These are phyloP conservation scores for Sorex maritimensis DNA, from an alignment of 2,797 vertebrate species.

Conservation along the genomic window DNA sequence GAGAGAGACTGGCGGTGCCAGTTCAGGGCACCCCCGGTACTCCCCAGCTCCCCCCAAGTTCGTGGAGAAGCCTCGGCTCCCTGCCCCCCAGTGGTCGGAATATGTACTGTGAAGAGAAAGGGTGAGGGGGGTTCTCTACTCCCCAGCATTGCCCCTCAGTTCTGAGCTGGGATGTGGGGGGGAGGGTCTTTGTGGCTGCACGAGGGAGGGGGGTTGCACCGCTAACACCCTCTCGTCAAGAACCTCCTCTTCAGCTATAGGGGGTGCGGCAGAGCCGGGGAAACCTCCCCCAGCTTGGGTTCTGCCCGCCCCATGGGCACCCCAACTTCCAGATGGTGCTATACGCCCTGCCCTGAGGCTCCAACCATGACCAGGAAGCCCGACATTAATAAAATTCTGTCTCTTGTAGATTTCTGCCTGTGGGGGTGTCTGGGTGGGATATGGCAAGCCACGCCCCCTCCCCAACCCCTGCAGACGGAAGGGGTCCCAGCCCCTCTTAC, in stretches of 20 bases:
- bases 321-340: conserved; percentile 78
- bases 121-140: conserved; percentile 58
- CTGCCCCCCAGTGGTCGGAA: conserved; percentile 70
- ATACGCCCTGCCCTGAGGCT: conserved; percentile 76
- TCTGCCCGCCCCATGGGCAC: background rate
- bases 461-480: too few relatives aligned
- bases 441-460: too few relatives aligned
- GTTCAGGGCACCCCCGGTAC: background rate
- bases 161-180: conserved; percentile 42
- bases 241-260: background rate
- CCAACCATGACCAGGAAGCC: conserved; percentile 71
- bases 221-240: conserved; percentile 56
- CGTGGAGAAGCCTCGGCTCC: background rate
- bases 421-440: background rate
- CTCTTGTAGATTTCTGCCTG: conserved; percentile 66
- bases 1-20: conserved; percentile 35
- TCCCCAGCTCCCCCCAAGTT: background rate
- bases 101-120: conserved; percentile 86
- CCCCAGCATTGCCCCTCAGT: conserved; percentile 72
- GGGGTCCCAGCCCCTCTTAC: background rate
- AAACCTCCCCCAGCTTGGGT: conserved; percentile 2
- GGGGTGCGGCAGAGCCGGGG: conserved; percentile 13
- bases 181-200: background rate
- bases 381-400: conserved; percentile 84
- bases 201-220: background rate